Base-by-base conservation (phyloP, 2,113 vertebrate species). In the Gambusia holbrooki region DNA sequence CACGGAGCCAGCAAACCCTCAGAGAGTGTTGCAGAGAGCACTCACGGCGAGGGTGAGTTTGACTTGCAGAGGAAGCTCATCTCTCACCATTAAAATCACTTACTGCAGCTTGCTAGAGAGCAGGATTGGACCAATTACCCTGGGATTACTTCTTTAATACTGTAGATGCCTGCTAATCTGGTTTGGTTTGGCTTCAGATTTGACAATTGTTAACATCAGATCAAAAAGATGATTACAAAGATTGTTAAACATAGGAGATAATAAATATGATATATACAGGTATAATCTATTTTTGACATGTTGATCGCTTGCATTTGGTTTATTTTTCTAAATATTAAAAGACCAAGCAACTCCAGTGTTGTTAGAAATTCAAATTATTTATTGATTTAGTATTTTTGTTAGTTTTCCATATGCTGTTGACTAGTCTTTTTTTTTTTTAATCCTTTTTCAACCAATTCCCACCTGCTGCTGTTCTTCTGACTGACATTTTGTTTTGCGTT, bases 1-100 rank as follows among this genome's bases (percentile, higher is more conserved):
- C 94, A 95, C 0, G 98, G 98, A 66, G 97, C 98, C 88, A 99
- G 98, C 93, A 97, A 97, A 79, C 94, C 97, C 66, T 99, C 97
- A 0, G 93, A 94, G 71, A 93, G 89, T 0, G 94, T 94, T 17
- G 92, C 95, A 74, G 95, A 95, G 89, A 97, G 91, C 94, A 99
- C 98, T 13, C 93, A 95, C 45, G 98, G 98, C 11, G 98, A 99
- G 95, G 98, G 98, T 98, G 93, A 94, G 96, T 64, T 48, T 40
- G 28, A 27, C 32, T 51, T 10, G 9, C 22, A 63, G 17, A 48
- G 12, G 30, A 73, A 63, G 37, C 37, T 62, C 25, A 32, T 63
- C 28, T 73, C 48, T 73, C 29, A 48, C 40, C 19, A 28, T n/a
- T 62, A 32, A 33, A 15, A 64, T 29, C 25, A 29, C 17, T 27